Percentiles rank a stretch among this genome's conserved stretches.
phyloP scores from a whole-genome alignment of 1,140 invertebrate species.

The Anagrus nilaparvatae region DNA sequence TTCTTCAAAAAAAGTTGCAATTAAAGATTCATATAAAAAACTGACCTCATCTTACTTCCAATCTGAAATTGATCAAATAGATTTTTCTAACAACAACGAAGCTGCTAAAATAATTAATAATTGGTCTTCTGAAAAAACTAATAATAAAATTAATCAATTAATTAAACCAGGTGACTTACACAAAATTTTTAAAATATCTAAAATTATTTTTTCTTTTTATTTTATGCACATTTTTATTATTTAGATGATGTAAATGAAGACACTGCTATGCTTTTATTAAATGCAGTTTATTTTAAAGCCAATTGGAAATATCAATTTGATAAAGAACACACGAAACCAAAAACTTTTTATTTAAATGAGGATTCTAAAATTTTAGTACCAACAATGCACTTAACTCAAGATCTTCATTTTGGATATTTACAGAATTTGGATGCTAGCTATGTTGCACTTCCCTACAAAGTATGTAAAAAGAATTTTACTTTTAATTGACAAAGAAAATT shows the following conservation, averaged over 20 bases:
- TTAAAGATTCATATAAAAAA: conserved; percentile 16
- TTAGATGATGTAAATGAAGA: conserved; percentile 31
- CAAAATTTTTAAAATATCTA: too few species aligned
- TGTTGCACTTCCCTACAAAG: conserved; percentile 49
- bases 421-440: conserved; percentile 41
- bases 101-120: conserved; percentile 49
- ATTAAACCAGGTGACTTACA: conserved; percentile 13
- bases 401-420: conserved; percentile 42
- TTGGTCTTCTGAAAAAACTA: conserved; percentile 54
- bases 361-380: conserved; percentile 38
- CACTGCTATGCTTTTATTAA: conserved; percentile 48
- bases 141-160: conserved; percentile 52
- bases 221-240: too few species aligned
- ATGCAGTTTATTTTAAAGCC: conserved; percentile 67
- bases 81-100: conserved; percentile 40
- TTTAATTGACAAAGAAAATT: too few species aligned
- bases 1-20: conserved; percentile 4
- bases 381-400: conserved; percentile 47
- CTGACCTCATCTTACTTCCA: conserved; percentile 22
- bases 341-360: conserved; percentile 43
- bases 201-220: too few species aligned
- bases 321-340: conserved; percentile 38
- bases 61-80: conserved; percentile 39
- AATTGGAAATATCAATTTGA: conserved; percentile 53
- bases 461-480: too few species aligned